phyloP scores from a whole-genome alignment of 2,888 invertebrate genomes.

The Apamea crenata region DNA sequence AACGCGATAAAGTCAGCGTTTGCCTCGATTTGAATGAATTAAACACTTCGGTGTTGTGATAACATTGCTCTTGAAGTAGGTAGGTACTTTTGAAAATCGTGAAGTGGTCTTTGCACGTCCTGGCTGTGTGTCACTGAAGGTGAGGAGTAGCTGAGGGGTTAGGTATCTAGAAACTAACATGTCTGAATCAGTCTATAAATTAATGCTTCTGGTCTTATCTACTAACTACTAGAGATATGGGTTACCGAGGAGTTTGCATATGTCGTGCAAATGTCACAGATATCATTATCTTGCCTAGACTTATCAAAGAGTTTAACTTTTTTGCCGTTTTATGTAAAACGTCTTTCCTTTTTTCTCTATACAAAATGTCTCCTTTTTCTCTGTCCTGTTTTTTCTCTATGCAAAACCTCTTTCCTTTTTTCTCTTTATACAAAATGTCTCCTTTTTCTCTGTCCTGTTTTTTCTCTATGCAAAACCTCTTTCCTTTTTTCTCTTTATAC shows the following conservation, averaged over 20 bases:
- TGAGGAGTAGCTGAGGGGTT: neutral
- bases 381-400: neutral
- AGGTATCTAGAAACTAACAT: no score
- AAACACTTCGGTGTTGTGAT: slow-evolving; percentile 51
- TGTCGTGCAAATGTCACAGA: slow-evolving; percentile 26
- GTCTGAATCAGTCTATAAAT: neutral
- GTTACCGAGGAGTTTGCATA: slow-evolving; percentile 45
- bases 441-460: no score
- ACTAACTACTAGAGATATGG: slow-evolving; percentile 17
- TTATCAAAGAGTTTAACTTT: slow-evolving; percentile 5
- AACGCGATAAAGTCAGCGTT: slow-evolving; percentile 51
- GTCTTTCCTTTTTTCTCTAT: neutral
- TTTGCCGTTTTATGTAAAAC: neutral
- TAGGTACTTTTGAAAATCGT: slow-evolving; percentile 7
- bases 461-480: no score
- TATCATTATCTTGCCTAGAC: slow-evolving; percentile 20
- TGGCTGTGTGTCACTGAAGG: slow-evolving; percentile 5
- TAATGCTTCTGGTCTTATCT: slow-evolving; percentile 16
- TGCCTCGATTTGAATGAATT: slow-evolving; percentile 55
- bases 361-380: neutral
- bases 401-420: neutral
- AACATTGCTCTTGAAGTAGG: slow-evolving; percentile 52
- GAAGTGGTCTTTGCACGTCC: slow-evolving; percentile 15
- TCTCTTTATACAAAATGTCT: no score
- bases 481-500: no score